These are phyloP conservation scores for Mimas tiliae DNA, from an alignment of 2,888 invertebrate genomes.

Conservation along the genomic window DNA sequence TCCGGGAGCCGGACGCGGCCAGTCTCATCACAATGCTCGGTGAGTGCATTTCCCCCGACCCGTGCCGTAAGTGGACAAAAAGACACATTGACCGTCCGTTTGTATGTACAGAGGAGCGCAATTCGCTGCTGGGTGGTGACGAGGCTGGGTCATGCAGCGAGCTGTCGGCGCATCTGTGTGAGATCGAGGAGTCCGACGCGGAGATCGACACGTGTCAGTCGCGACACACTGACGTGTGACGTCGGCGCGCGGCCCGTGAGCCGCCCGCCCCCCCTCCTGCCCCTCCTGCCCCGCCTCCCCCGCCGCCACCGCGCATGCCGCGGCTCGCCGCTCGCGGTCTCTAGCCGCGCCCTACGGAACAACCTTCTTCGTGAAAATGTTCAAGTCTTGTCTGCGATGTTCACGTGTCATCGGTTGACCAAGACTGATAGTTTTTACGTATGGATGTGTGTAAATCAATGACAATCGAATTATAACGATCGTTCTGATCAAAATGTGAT, in stretches of 20 bases:
- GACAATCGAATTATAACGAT: neutral
- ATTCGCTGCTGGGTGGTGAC: constrained; percentile 88
- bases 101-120: constrained; percentile 86
- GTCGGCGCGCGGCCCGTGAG: constrained; percentile 55
- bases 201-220: constrained; percentile 80
- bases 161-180: constrained; percentile 94
- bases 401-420: constrained; percentile 15
- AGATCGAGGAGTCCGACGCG: constrained; percentile 95
- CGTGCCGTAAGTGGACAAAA: neutral
- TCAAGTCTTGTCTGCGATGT: constrained; percentile 18
- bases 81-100: neutral
- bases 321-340: constrained; percentile 37
- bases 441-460: neutral
- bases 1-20: constrained; percentile 86
- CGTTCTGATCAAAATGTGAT: neutral
- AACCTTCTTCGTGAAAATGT: constrained; percentile 26
- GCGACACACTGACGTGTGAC: constrained; percentile 71
- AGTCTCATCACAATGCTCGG: constrained; percentile 89
- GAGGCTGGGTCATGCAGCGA: constrained; percentile 90
- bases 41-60: constrained; percentile 44
- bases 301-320: constrained; percentile 16
- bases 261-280: constrained; percentile 36
- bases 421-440: constrained; percentile 29
- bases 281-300: too few species aligned
- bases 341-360: constrained; percentile 26